Evolutionary conservation across 2,888 invertebrate species (phyloP).

Genomic region (Cosmia pyralina): DNA sequence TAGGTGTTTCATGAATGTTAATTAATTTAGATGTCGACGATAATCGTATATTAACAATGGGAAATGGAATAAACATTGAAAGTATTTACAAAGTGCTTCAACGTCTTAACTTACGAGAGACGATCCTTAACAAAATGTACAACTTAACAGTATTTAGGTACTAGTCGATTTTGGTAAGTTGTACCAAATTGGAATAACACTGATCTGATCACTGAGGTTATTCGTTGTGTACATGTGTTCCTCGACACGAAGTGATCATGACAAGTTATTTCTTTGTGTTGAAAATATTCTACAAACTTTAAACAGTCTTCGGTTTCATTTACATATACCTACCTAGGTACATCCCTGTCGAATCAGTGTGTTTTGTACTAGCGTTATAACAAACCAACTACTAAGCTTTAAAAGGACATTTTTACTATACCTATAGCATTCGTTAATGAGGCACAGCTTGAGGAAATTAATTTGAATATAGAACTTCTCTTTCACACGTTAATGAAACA

Average conservation of each 20-base stretch:
- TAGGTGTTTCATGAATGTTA: constrained; percentile 35
- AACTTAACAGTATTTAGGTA: constrained; percentile 85
- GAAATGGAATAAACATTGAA: constrained; percentile 70
- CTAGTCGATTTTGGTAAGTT: constrained; percentile 84
- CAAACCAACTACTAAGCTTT: constrained; percentile 80
- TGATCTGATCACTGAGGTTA: constrained; percentile 80
- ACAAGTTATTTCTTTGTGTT: constrained; percentile 76
- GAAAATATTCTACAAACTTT: constrained; percentile 87
- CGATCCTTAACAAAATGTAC: constrained; percentile 75
- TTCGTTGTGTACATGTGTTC: constrained; percentile 72
- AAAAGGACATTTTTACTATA: constrained; percentile 67
- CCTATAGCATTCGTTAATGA: constrained; percentile 67
- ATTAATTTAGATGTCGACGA: constrained; percentile 47
- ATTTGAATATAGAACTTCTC: constrained; percentile 54
- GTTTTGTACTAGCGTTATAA: constrained; percentile 88
- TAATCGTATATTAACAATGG: constrained; percentile 63
- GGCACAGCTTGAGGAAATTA: constrained; percentile 77
- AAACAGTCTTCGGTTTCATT: constrained; percentile 89
- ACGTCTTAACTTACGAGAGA: constrained; percentile 67
- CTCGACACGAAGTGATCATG: constrained; percentile 74
- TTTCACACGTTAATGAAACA: constrained; percentile 24
- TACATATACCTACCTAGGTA: constrained; percentile 83
- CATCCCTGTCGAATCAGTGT: constrained; percentile 88
- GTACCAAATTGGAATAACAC: constrained; percentile 86
- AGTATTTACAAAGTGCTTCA: constrained; percentile 73